Conservation (phyloP, 37 sponge, comb jelly and placozoan species). For the Cliona cf. orientalis region DNA sequence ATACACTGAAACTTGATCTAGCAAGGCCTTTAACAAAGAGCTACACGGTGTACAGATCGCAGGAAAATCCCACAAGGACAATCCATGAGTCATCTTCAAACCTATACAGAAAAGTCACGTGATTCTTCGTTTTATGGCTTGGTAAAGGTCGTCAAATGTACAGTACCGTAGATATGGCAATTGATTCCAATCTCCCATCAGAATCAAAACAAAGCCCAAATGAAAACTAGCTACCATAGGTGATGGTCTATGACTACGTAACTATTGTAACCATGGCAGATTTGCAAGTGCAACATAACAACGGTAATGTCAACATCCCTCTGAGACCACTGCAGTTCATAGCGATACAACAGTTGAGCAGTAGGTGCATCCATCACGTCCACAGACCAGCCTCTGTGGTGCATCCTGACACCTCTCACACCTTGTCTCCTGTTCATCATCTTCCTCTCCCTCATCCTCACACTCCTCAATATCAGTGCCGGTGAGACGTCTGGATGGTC, state of each 20-base stretch:
- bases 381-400: not conserved
- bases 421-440: slow-evolving; percentile 7
- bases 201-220: not conserved
- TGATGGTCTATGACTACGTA: too few species aligned
- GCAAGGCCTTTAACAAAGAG: too few species aligned
- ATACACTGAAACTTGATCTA: too few species aligned
- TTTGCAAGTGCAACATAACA: slow-evolving; percentile 7
- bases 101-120: too few species aligned
- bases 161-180: too few species aligned
- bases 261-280: too few species aligned
- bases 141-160: too few species aligned
- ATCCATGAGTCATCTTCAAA: too few species aligned
- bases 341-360: not conserved
- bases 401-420: not conserved
- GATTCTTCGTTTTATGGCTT: too few species aligned
- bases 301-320: not conserved
- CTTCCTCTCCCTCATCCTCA: slow-evolving; percentile 3
- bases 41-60: too few species aligned
- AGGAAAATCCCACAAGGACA: too few species aligned
- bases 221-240: too few species aligned
- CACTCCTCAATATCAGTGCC: slow-evolving; percentile 11
- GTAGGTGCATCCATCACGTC: not conserved
- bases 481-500: not conserved
- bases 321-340: slow-evolving; percentile 12
- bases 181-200: not conserved